A percentile compares a stretch with the other conserved stretches of the same genome.
Conservation (phyloP, 2,888 invertebrate species). For the Candidula unifasciata region DNA sequence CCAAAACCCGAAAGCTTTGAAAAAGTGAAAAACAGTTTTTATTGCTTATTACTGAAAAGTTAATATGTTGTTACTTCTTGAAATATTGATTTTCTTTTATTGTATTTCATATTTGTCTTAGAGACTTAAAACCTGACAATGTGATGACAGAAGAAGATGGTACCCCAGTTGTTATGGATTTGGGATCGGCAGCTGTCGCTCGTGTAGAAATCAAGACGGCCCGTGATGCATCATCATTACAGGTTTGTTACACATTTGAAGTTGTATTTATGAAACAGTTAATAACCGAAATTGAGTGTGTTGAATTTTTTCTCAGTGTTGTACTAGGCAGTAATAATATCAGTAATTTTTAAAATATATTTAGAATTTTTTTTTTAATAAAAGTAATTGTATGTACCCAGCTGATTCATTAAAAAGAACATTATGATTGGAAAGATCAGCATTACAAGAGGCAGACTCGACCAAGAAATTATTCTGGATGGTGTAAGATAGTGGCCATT, state of each 20-base stretch:
- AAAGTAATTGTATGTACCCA: no score
- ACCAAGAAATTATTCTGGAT: no score
- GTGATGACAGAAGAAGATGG: constrained; percentile 85
- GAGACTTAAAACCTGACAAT: constrained; percentile 92
- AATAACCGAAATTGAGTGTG: no score
- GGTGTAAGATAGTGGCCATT: no score
- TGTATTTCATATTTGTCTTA: constrained; percentile 58
- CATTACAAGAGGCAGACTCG: no score
- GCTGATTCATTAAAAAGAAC: no score
- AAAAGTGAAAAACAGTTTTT: background rate
- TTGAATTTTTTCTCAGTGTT: background rate
- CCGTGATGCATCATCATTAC: constrained; percentile 69
- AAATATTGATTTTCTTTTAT: background rate
- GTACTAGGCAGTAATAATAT: no score
- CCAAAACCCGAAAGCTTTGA: background rate
- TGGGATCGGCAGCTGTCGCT: constrained; percentile 82
- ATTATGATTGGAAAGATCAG: no score
- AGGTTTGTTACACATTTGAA: constrained; percentile 38
- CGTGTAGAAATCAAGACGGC: constrained; percentile 75
- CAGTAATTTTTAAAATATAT: no score
- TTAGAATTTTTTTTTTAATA: no score
- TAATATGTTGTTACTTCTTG: background rate
- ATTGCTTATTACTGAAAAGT: background rate
- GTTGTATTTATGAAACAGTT: no score
- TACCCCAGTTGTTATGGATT: constrained; percentile 88